A percentile compares a stretch with the other conserved stretches of the same genome.
Evolutionary conservation across 2,888 invertebrate species (phyloP).

Genomic region (Plusia festucae): DNA sequence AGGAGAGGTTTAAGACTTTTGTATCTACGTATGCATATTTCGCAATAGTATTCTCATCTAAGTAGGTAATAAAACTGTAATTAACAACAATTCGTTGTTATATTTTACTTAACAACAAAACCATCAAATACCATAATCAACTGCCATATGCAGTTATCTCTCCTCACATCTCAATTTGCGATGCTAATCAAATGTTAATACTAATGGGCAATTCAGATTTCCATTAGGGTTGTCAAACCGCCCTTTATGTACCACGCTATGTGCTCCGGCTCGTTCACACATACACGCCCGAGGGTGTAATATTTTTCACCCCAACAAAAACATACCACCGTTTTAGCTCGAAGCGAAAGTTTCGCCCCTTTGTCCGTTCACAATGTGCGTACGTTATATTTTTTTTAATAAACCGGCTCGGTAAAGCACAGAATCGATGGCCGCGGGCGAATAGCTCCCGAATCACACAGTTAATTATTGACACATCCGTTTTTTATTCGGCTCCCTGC

Average conservation of each 20-base stretch:
- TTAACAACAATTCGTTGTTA: not conserved
- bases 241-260: constrained; percentile 56
- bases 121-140: not conserved
- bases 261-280: constrained; percentile 68
- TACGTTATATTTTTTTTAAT: constrained; percentile 74
- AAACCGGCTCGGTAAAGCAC: constrained; percentile 71
- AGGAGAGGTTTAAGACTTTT: too few relatives aligned
- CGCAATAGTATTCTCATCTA: too few relatives aligned
- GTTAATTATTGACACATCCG: constrained; percentile 89
- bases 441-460: constrained; percentile 80
- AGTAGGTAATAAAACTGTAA: too few relatives aligned
- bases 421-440: constrained; percentile 84
- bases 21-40: too few relatives aligned
- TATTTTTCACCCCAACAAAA: constrained; percentile 87
- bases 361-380: constrained; percentile 79
- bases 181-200: constrained; percentile 65
- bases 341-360: constrained; percentile 73
- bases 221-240: constrained; percentile 57
- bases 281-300: constrained; percentile 85
- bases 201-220: constrained; percentile 67
- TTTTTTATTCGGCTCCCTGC: constrained; percentile 77
- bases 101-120: not conserved
- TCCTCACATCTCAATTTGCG: constrained; percentile 49
- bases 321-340: constrained; percentile 70
- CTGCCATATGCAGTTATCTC: constrained; percentile 39